Evolutionary conservation across 2,797 vertebrate genomes (phyloP).

Genomic region (Liparis tanakae): DNA sequence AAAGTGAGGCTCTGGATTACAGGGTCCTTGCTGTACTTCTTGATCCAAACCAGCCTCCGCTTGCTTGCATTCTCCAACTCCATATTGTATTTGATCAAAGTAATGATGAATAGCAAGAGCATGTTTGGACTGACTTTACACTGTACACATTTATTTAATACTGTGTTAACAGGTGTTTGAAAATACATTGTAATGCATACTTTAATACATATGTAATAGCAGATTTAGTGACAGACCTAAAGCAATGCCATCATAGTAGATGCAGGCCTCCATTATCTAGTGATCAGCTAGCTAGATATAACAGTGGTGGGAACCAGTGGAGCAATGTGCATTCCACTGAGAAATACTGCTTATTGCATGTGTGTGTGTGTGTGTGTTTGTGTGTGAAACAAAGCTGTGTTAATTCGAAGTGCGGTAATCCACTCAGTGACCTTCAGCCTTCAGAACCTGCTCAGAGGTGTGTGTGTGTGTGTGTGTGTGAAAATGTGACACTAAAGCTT

Average conservation of each 20-base stretch:
- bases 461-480: slow-evolving; percentile 19
- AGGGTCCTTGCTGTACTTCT: slow-evolving; percentile 30
- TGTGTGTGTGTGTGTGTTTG: slow-evolving; percentile 8
- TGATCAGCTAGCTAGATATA: slow-evolving; percentile 54
- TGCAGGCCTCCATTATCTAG: slow-evolving; percentile 22
- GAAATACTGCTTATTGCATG: slow-evolving; percentile 24
- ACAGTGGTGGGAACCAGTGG: slow-evolving; percentile 62
- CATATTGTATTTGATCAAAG: neutral
- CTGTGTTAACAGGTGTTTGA: neutral
- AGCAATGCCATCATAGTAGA: neutral
- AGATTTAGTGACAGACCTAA: neutral
- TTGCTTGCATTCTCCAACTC: slow-evolving; percentile 6
- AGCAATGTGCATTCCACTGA: slow-evolving; percentile 50
- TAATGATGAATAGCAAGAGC: neutral
- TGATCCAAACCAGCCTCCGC: slow-evolving; percentile 26
- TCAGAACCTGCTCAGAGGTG: slow-evolving; percentile 37
- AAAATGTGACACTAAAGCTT: slow-evolving; percentile 47
- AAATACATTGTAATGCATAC: neutral
- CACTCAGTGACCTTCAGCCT: slow-evolving; percentile 62
- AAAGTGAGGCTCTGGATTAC: slow-evolving; percentile 61
- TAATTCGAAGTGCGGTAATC: slow-evolving; percentile 66
- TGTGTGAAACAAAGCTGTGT: slow-evolving; percentile 33
- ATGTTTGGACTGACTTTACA: neutral
- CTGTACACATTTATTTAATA: neutral
- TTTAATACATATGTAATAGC: neutral